These are phyloP conservation scores for Drosophila asahinai DNA, from an alignment of 1,140 invertebrate genomes.

Conservation along the genomic window DNA sequence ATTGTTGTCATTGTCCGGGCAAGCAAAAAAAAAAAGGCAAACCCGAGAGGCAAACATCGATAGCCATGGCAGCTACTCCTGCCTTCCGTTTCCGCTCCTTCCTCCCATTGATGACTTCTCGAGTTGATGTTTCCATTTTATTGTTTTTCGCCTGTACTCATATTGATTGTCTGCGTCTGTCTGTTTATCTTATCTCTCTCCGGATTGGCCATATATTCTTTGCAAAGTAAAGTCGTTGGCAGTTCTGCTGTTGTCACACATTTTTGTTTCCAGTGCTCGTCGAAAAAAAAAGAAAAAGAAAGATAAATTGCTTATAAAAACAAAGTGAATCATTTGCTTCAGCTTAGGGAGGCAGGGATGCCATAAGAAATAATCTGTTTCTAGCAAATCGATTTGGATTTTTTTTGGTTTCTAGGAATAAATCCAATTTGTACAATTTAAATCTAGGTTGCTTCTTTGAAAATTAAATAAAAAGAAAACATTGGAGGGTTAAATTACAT, in stretches of 20 bases:
- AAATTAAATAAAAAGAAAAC: neutral
- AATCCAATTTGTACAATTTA: slow-evolving; percentile 1
- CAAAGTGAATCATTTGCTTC: slow-evolving; percentile 47
- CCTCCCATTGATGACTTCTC: slow-evolving; percentile 51
- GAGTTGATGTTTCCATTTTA: slow-evolving; percentile 63
- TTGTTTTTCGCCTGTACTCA: slow-evolving; percentile 44
- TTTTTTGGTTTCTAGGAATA: slow-evolving; percentile 4
- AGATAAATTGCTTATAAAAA: slow-evolving; percentile 57
- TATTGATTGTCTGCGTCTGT: slow-evolving; percentile 30
- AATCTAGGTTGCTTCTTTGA: neutral
- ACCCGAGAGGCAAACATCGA: slow-evolving; percentile 20
- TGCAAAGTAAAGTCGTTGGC: slow-evolving; percentile 42
- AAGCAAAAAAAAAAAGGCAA: slow-evolving; percentile 14
- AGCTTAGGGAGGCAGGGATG: neutral
- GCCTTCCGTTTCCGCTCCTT: slow-evolving; percentile 4
- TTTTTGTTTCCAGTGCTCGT: slow-evolving; percentile 34
- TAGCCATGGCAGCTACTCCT: neutral
- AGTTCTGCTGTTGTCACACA: slow-evolving; percentile 40
- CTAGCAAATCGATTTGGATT: slow-evolving; percentile 8
- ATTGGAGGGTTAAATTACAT: neutral
- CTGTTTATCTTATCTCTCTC: slow-evolving; percentile 50
- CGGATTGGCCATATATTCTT: slow-evolving; percentile 34
- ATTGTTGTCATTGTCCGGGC: slow-evolving; percentile 52
- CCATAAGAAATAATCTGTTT: neutral
- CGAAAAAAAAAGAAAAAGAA: neutral